phyloP scores from a whole-genome alignment of 2,888 invertebrate genomes.

The Melieria omissa region DNA sequence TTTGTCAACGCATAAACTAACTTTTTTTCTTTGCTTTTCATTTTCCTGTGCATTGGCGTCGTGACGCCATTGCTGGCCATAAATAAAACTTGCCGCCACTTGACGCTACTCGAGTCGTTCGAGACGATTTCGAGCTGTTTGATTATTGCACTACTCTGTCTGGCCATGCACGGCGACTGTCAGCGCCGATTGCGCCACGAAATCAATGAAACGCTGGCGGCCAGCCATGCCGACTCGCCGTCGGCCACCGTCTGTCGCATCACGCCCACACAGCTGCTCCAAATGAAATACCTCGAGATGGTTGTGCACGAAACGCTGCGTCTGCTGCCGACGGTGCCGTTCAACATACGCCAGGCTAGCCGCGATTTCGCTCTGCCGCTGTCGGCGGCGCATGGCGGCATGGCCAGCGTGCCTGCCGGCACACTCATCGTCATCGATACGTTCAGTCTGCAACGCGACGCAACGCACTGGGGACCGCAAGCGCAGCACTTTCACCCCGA shows the following conservation, averaged over 20 bases:
- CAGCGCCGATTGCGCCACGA: constrained; percentile 60
- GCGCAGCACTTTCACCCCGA: constrained; percentile 61
- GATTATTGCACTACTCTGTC: constrained; percentile 57
- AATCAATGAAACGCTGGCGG: constrained; percentile 43
- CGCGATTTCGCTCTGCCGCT: constrained; percentile 56
- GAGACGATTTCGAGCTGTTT: constrained; percentile 63
- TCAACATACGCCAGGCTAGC: constrained; percentile 61
- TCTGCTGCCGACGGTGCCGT: constrained; percentile 61
- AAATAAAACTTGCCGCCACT: too few species aligned
- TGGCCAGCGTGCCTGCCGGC: constrained; percentile 56
- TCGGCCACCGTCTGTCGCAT: constrained; percentile 42
- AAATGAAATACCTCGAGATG: constrained; percentile 61
- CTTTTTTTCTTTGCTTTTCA: neutral
- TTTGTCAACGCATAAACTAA: neutral
- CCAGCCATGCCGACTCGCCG: neutral
- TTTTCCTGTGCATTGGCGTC: too few species aligned
- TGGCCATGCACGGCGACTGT: constrained; percentile 57
- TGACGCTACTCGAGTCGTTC: constrained; percentile 53
- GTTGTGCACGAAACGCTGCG: constrained; percentile 63
- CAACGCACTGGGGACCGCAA: constrained; percentile 58
- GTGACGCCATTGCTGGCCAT: too few species aligned
- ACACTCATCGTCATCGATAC: constrained; percentile 60
- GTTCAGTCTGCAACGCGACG: constrained; percentile 63
- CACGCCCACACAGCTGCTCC: constrained; percentile 55
- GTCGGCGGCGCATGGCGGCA: constrained; percentile 13